phyloP scores from a whole-genome alignment of 1,140 invertebrate species.

The Apis laboriosa region DNA sequence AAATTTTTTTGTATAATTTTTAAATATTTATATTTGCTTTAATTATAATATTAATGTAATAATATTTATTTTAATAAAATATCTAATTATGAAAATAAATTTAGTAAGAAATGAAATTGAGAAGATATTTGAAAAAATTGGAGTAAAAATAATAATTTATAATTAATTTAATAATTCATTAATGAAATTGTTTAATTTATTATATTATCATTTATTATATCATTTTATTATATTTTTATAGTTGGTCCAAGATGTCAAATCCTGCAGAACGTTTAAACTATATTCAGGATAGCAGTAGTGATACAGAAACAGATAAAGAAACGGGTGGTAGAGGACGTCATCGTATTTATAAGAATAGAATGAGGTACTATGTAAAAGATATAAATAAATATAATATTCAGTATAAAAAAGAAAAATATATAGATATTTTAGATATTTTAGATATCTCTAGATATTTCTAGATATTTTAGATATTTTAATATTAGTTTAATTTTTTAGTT shows the following conservation, averaged over 20 bases:
- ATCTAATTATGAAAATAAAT: not conserved
- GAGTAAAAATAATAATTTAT: not conserved
- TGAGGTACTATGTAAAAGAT: conserved; percentile 78
- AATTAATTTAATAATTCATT: not conserved
- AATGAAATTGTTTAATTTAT: no score
- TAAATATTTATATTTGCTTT: not conserved
- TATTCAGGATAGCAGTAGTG: conserved; percentile 86
- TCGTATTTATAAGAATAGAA: conserved; percentile 85
- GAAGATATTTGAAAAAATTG: not conserved
- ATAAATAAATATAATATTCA: conserved; percentile 8
- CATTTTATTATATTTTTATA: conserved; percentile 42
- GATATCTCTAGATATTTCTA: conserved; percentile 16
- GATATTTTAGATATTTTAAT: conserved; percentile 30
- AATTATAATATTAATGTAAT: not conserved
- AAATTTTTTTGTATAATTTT: conserved; percentile 20
- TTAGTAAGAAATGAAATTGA: not conserved
- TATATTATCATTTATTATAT: not conserved
- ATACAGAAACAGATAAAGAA: conserved; percentile 86
- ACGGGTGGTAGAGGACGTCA: conserved; percentile 83
- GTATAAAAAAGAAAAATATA: conserved; percentile 12
- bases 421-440: conserved; percentile 23
- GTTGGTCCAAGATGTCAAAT: conserved; percentile 80
- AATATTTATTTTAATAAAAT: not conserved
- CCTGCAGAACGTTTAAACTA: conserved; percentile 80
- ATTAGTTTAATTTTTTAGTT: conserved; percentile 23